Evolutionary conservation across 2,888 invertebrate species (phyloP).

Genomic region (Amphimallon solstitiale): DNA sequence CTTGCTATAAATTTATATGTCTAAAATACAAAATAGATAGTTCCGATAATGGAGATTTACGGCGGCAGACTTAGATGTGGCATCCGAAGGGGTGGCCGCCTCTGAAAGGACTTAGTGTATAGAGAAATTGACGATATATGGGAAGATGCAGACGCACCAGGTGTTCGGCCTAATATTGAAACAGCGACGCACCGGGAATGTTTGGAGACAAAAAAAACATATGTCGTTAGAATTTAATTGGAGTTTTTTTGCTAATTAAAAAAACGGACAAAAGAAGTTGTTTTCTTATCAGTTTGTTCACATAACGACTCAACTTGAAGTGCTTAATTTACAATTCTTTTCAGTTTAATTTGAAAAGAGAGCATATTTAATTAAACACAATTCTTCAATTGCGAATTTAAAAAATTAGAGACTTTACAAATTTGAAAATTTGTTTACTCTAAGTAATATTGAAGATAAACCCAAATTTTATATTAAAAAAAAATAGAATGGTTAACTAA

Average conservation of each 20-base stretch:
- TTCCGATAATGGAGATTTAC: constrained; percentile 30
- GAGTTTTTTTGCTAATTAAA: constrained; percentile 16
- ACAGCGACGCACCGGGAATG: constrained; percentile 4
- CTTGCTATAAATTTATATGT: constrained; percentile 32
- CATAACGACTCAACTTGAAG: too few species aligned
- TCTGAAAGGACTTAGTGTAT: background rate
- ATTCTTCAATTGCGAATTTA: too few species aligned
- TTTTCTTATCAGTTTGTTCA: too few species aligned
- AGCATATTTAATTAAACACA: too few species aligned
- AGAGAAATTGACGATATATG: too few species aligned
- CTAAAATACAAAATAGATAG: constrained; percentile 28
- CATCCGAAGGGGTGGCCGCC: background rate
- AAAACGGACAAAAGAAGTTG: background rate
- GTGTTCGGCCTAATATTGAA: constrained; percentile 17
- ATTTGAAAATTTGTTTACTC: too few species aligned
- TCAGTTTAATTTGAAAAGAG: too few species aligned
- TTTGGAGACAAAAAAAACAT: background rate
- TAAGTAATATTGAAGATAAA: too few species aligned
- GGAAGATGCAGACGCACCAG: constrained; percentile 14
- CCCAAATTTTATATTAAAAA: too few species aligned
- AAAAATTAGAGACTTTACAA: too few species aligned
- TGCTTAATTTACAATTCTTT: too few species aligned
- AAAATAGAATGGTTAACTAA: too few species aligned
- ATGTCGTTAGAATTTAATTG: constrained; percentile 17
- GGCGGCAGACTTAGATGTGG: background rate